Evolutionary conservation across 2,888 invertebrate species (phyloP), one percentile per base, ranked within the genome.

Genomic region (Onchidella celtica): DNA sequence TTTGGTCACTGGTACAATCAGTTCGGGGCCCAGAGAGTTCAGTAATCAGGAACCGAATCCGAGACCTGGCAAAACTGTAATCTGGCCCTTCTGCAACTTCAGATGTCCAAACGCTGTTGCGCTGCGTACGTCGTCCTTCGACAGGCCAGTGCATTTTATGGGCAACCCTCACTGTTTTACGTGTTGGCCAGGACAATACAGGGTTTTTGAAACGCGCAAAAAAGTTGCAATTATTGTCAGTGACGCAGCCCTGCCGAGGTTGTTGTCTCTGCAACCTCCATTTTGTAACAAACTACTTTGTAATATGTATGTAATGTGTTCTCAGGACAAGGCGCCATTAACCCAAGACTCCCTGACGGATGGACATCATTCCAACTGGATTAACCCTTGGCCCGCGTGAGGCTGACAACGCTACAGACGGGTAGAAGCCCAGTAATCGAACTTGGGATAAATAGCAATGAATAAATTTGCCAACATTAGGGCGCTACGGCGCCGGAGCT

Each of bases 401-500:
- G 55, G 47, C 66, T 66, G 76, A 76, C 76, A 76, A 76, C 66
- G 29, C 66, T 36, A 24, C 66, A 76, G 59, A 32, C 47, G 55
- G 47, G 32, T 27, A n/a, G 36, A 76, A 57, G 36, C 66, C 66
- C 9, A 21, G 66, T 32, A 66, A 55, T 76, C 65, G n/a, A 76
- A 55, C 32, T 24, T 9, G 38, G 76, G 76, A 76, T 76, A 66
- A 76, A 76, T 66, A 76, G 47, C 76, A 55, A 76, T 76, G 76
- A 66, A 76, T 76, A 76, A 76, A 76, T 76, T 76, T 76, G 68
- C 77, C 57, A 66, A 27, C 55, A 77, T 77, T 77, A 77, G 57
- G 55, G 66, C 77, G 68, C 11, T 68, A 66, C 77, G 68, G 68
- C 68, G 57, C 68, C 68, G 55, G 14, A 17, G 32, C 55, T 21